Conservation (phyloP, 2,113 vertebrate species). For the Arvicanthis niloticus region DNA sequence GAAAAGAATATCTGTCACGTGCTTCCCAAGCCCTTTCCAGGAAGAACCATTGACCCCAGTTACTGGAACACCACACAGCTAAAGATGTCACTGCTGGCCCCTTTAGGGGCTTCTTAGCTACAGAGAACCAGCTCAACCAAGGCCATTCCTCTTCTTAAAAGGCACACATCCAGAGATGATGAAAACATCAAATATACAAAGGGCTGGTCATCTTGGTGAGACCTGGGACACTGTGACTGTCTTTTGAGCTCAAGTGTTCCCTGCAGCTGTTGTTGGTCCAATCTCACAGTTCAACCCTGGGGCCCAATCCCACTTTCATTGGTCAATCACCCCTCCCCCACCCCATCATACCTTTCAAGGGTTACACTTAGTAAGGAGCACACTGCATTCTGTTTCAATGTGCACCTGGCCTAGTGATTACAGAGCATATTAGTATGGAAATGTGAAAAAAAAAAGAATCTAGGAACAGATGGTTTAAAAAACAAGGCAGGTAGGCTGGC, state of each 20-base stretch:
- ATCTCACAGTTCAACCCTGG: background rate
- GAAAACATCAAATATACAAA: accelerated
- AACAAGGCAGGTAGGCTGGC: no score
- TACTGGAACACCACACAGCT: background rate
- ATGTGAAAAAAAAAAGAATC: background rate
- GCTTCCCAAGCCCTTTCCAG: background rate
- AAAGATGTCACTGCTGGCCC: background rate
- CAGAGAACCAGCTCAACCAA: background rate
- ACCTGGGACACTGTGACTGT: background rate
- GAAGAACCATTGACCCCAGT: background rate
- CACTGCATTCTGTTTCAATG: background rate
- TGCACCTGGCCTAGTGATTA: background rate
- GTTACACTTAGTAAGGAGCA: background rate
- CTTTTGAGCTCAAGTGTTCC: background rate
- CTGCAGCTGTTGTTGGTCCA: background rate
- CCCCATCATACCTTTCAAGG: background rate
- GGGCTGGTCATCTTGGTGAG: background rate
- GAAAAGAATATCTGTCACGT: background rate
- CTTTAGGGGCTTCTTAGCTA: background rate
- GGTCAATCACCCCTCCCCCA: no score
- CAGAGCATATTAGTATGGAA: background rate
- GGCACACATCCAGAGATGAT: background rate
- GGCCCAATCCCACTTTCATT: background rate
- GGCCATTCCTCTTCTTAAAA: background rate
- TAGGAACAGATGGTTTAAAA: background rate